Base-by-base conservation (phyloP, 2,113 vertebrate genomes). In the Ovis canadensis region DNA sequence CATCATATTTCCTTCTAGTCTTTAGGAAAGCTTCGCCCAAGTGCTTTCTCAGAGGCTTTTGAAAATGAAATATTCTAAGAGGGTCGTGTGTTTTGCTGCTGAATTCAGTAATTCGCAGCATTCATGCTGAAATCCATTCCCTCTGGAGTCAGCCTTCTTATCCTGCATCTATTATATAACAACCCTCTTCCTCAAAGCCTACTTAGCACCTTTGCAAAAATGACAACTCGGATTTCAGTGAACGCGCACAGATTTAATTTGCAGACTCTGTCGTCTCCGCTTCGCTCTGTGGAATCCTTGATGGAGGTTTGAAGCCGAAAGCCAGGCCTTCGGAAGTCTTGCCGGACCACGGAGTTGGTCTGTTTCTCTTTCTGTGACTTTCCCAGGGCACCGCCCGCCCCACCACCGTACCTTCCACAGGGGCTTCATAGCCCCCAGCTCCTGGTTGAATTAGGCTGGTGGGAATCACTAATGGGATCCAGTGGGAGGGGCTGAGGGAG, bases 11-110 rank as follows among this genome's bases (percentile, higher is more conserved):
- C 67, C 81, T 88, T 36, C 62, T 95, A 77, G n/a, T 67, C 57
- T 64, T 71, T 45, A 74, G 52, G 60, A 90, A 83, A 88, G 67
- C 77, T 88, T 62, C 59, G 4, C 33, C 62, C 40, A 67, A 64
- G 92, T 40, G 81, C 62, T 57, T 90, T 97, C 57, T 29, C 90
- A 88, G 85, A 96, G 48, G 59, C 83, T 92, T 96, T 57, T 80
- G 81, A 74, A 81, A 29, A 64, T 88, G 94, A 81, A 48, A 88
- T 52, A 31, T 60, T 64, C 82, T 31, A 45, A 71, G 83, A 91
- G 64, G 78, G 33, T 15, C 23, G 31, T 3, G 2, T 12, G 36
- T 36, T 7, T 60, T 78, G 14, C 64, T 84, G 67, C 50, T 54
- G 36, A 90, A 43, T 62, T 90, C 55, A 62, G 33, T 85, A 12